Percentiles rank a stretch among this genome's conserved stretches.
Conservation (phyloP, 2,797 vertebrate genomes). For the Uromys caudimaculatus region DNA sequence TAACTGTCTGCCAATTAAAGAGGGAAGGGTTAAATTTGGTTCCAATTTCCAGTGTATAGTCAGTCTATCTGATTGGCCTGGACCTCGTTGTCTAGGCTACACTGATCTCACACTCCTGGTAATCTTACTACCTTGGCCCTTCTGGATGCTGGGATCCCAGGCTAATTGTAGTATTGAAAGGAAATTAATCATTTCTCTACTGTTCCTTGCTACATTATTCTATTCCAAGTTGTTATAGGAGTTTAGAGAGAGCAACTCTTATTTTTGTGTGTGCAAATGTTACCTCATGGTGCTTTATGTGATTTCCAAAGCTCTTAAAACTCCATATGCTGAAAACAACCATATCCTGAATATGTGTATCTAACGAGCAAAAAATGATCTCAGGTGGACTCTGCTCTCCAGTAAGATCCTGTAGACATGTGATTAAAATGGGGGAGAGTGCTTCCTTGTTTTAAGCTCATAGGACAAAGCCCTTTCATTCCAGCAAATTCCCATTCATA, state of each 20-base stretch:
- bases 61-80: not conserved
- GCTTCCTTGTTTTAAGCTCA: not conserved
- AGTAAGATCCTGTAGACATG: not conserved
- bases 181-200: not conserved
- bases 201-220: not conserved
- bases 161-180: not conserved
- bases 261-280: not conserved
- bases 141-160: not conserved
- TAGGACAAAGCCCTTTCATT: not conserved
- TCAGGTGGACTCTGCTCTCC: not conserved
- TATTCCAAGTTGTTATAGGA: not conserved
- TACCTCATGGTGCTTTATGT: not conserved
- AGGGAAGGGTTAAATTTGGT: not conserved
- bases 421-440: not conserved
- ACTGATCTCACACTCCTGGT: not conserved
- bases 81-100: not conserved
- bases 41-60: not conserved
- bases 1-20: not conserved
- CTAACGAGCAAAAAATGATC: not conserved
- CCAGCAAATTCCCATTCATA: not conserved
- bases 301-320: not conserved
- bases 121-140: not conserved
- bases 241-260: not conserved
- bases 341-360: not conserved
- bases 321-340: not conserved